Base-by-base conservation (phyloP, 2,888 invertebrate genomes). In the Polia nebulosa region DNA sequence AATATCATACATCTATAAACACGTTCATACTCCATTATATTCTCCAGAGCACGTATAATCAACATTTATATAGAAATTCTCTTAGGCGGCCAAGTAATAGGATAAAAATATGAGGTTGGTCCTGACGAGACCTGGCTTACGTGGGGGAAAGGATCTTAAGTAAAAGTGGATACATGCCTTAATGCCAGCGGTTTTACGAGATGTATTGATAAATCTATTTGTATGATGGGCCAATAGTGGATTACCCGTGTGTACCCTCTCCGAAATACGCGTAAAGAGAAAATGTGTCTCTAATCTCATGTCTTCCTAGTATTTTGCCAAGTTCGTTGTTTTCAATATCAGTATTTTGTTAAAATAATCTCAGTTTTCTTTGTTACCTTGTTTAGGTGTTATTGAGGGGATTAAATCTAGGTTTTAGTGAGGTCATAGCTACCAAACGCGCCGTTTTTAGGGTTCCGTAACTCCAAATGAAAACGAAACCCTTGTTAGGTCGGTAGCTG, bases 231-330 rank as follows among this genome's bases (percentile, higher is more conserved):
- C n/a, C 45, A 51, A 55, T 47, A 62, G 53, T 39, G 53, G 76
- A 76, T 77, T 77, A 77, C 51, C 20, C 7, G 34, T 20, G 47
- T 62, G 56, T n/a, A 72, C 55, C 59, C 22, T 45, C 55, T 59
- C 44, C 49, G 29, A 45, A 51, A 60, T 53, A 60, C 25, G 22
- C 25, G 41, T 20, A 51, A 55, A 66, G n/a, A 44, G 39, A 76
- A 74, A 76, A 77, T 64, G 32, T 63, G 36, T 55, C 11, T 13
- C 20, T 56, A 52, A 56, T 68, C 47, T 68, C 22, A 29, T 41
- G 41, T 59, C 13, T 13, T 11, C 20, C 11, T 39, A 45, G 49
- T 44, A 55, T 15, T 47, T 57, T 34, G 25, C 34, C 29, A 34
- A 32, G 41, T 52, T 41, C 34, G 56, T 72, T 47, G 56, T 59